Base-by-base conservation (phyloP, 2,797 vertebrate genomes). In the Anomalospiza imberbis region DNA sequence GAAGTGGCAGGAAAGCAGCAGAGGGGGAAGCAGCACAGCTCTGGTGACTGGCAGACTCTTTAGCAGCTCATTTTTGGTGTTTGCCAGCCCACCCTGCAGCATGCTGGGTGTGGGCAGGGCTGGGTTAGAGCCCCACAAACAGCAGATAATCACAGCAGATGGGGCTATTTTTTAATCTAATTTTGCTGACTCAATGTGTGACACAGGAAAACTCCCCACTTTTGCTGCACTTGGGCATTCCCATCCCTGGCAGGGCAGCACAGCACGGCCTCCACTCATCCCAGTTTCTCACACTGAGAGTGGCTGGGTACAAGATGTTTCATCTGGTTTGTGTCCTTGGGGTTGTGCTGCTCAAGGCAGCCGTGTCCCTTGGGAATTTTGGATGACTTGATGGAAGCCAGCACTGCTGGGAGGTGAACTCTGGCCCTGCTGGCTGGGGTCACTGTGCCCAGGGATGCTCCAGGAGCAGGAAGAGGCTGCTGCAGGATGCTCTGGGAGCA, bases 221-320 rank as follows among this genome's bases (percentile, higher is more conserved):
- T 40, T 10, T 32, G 58, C 38, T 4, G 13, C 34, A 1, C 54
- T 20, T 25, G 1, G 7, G 47, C 38, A 17, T 54, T 29, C 7
- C 62, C 24, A 8, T 14, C 45, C 31, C 48, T 42, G 0, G 40
- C 6, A 71, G 29, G 50, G 8, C n/a, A 82, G 47, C 58, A 0
- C 7, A 12, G 44, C 3, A 1, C 3, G 7, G 29, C 13, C 32
- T 45, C 38, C 1, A 0, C 16, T 44, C 13, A 2, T 22, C 21
- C 66, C 4, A 3, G 11, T 7, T 15, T 8, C 38, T 45, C 19
- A 12, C 21, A 2, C 12, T 29, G 3, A 12, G 32, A 26, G 48
- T 4, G 5, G 17, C 1, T 45, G 25, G 29, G n/a, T 72, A 11
- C 22, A 8, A 16, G 38, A 4, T 5, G 32, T 21, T 81, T 25